phyloP scores from a whole-genome alignment of 2,888 invertebrate species.

The Eretmocerus hayati region DNA sequence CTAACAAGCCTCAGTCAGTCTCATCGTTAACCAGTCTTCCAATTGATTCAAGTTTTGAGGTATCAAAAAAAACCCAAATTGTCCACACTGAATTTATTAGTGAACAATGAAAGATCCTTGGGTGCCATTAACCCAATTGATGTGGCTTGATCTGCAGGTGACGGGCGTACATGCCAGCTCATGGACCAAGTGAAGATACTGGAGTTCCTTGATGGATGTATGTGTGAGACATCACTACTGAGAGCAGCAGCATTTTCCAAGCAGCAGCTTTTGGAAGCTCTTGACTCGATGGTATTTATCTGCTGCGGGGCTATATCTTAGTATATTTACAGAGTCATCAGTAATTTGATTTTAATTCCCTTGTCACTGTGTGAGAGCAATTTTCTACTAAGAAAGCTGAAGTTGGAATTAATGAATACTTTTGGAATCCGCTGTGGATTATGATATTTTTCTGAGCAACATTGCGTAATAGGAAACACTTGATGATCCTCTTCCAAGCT shows the following conservation, averaged over 20 bases:
- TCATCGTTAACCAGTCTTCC: constrained; percentile 21
- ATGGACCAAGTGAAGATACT: constrained; percentile 22
- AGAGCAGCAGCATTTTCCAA: constrained; percentile 23
- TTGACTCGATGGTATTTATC: constrained; percentile 49
- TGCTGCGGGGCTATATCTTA: constrained; percentile 40
- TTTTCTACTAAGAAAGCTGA: no score
- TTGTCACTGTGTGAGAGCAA: no score
- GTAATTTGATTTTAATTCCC: no score
- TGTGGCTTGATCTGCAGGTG: constrained; percentile 49
- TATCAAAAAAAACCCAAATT: constrained; percentile 23
- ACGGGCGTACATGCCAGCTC: constrained; percentile 33
- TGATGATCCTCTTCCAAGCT: no score
- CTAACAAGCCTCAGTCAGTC: constrained; percentile 19
- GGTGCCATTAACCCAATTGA: constrained; percentile 48
- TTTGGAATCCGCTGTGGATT: no score
- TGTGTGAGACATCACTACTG: constrained; percentile 19
- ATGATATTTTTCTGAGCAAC: no score
- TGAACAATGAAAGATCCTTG: constrained; percentile 29
- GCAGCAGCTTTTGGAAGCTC: constrained; percentile 29
- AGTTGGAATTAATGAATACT: no score
- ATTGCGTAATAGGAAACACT: no score
- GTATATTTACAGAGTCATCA: no score
- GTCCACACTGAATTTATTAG: no score
- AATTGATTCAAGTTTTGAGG: no score
- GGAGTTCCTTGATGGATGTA: constrained; percentile 21